Base-by-base conservation (phyloP, 2,113 vertebrate species). In the Charadrius vociferus region DNA sequence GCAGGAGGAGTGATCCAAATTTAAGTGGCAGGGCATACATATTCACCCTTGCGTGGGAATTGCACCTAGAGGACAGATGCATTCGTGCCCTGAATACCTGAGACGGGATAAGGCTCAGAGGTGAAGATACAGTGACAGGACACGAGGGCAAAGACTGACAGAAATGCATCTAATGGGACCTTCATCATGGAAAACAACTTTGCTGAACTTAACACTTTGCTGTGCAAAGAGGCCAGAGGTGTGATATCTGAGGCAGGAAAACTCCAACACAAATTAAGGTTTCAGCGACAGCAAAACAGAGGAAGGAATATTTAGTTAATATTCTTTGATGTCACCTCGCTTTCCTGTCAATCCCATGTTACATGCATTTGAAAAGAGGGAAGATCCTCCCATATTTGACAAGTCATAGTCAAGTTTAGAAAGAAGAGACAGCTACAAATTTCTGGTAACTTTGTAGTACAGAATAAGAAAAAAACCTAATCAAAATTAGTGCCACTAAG, bases 331-430 rank as follows among this genome's bases (percentile, higher is more conserved):
- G 7, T 37, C 39, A 26, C 12, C 53, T 72, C 26, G 39, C 23
- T 86, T 82, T 36, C 61, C 3, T 6, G 24, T 32, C 43, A 78
- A 43, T 50, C 24, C 41, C 0, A 0, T 7, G 8, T 65, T 17
- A 73, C 6, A 3, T 6, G 26, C 18, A 32, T 41, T 50, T 72
- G 30, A 61, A 62, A 86, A 75, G 18, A 58, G 30, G 11, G 32
- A 65, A 79, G 29, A 83, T 34, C 2, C 32, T 72, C 75, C 41
- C 14, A 9, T 22, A 27, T 80, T n/a, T 71, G 66, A 71, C 27
- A 71, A 0, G 0, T 18, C 41, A 21, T 10, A 66, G 37, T 49
- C 19, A 59, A 55, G 14, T 50, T 81, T 22, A 61, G 14, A 68
- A 78, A 61, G 22, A 83, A 66, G 12, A 93, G 39, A 77, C 3